These are phyloP conservation scores for Garra rufa DNA, from an alignment of 2,113 vertebrate genomes.

Conservation along the genomic window DNA sequence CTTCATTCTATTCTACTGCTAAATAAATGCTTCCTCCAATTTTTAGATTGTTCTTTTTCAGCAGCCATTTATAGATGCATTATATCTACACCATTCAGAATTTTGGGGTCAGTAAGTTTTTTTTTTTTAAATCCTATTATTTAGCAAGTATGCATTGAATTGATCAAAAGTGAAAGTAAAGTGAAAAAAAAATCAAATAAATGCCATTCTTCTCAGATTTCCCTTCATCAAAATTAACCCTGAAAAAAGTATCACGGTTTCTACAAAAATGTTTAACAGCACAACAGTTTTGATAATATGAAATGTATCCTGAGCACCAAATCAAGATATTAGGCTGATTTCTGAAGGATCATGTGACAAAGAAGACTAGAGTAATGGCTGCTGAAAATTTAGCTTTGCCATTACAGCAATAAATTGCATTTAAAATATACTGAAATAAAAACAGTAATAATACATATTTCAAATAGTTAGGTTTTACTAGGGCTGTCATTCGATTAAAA, in stretches of 20 bases:
- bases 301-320: background rate
- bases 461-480: too few species aligned
- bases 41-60: background rate
- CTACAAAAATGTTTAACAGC: too few species aligned
- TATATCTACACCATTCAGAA: background rate
- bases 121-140: background rate
- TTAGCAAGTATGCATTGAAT: background rate
- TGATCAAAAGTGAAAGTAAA: background rate
- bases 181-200: too few species aligned
- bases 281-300: too few species aligned
- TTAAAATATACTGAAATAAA: too few species aligned
- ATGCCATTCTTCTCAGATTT: too few species aligned
- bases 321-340: background rate
- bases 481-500: too few species aligned
- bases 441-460: too few species aligned
- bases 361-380: background rate
- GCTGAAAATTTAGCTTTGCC: background rate
- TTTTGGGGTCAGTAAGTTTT: background rate
- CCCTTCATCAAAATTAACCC: too few species aligned
- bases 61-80: background rate
- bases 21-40: background rate
- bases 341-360: background rate
- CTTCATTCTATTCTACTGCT: background rate
- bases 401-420: background rate
- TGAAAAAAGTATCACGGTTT: too few species aligned